Conservation (phyloP, 2,113 vertebrate genomes). For the Tauraco erythrolophus region DNA sequence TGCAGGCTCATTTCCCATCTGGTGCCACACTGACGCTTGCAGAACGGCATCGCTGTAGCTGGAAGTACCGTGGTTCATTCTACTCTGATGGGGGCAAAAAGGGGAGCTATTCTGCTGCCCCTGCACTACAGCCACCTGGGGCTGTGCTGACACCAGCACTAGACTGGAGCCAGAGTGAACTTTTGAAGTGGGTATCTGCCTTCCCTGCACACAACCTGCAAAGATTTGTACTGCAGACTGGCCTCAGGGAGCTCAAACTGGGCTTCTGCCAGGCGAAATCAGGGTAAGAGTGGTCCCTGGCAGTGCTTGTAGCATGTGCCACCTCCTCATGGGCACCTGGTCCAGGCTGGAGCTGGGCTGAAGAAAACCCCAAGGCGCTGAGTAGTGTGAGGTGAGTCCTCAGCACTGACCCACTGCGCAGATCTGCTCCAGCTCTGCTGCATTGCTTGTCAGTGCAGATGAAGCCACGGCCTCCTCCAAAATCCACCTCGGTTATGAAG, state of each 20-base stretch:
- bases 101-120: background rate
- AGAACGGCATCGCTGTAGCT: background rate
- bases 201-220: background rate
- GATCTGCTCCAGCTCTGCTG: background rate
- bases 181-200: background rate
- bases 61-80: background rate
- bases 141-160: background rate
- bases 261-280: background rate
- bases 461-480: background rate
- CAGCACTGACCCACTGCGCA: background rate
- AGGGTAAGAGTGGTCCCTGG: background rate
- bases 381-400: background rate
- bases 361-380: background rate
- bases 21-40: background rate
- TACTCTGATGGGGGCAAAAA: background rate
- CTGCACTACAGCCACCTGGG: background rate
- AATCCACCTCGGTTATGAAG: background rate
- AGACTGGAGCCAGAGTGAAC: rapidly evolving
- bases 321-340: background rate
- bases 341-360: background rate
- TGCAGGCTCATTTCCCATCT: background rate
- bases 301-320: rapidly evolving
- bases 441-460: background rate
- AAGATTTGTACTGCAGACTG: background rate
- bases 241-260: background rate